Percentiles rank a stretch among this genome's conserved stretches.
phyloP scores from a whole-genome alignment of 2,113 vertebrate genomes.

The Sapajus apella region DNA sequence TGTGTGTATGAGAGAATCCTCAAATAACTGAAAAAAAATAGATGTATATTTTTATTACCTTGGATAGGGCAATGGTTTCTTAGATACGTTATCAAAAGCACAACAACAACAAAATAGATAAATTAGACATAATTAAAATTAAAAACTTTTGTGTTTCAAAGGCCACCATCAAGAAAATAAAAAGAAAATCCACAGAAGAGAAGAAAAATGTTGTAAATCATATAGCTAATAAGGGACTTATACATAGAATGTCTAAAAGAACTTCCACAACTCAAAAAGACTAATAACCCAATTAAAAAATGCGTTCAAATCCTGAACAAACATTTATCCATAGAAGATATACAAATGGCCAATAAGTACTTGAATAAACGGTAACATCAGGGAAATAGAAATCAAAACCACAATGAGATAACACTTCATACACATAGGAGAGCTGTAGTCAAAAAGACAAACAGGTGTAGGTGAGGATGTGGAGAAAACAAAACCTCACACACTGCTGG shows the following conservation, averaged over 20 bases:
- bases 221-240: background rate
- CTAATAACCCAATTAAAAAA: background rate
- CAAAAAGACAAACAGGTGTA: background rate
- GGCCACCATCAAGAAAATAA: background rate
- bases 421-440: background rate
- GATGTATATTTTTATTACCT: background rate
- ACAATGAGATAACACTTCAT: background rate
- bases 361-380: background rate
- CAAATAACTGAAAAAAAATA: background rate
- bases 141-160: background rate
- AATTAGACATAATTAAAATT: background rate
- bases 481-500: background rate
- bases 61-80: background rate
- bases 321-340: slow-evolving; percentile 14
- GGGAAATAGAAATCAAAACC: background rate
- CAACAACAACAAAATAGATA: background rate
- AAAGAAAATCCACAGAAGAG: background rate
- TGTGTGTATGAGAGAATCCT: too few species aligned
- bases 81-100: background rate
- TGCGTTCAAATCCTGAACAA: background rate
- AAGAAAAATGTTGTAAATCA: background rate
- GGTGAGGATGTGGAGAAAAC: background rate
- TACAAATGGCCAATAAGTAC: background rate
- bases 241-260: background rate
- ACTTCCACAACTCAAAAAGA: background rate